A percentile compares a stretch with the other conserved stretches of the same genome.
phyloP scores from a whole-genome alignment of 1,140 invertebrate genomes.

The Neodiprion lecontei region DNA sequence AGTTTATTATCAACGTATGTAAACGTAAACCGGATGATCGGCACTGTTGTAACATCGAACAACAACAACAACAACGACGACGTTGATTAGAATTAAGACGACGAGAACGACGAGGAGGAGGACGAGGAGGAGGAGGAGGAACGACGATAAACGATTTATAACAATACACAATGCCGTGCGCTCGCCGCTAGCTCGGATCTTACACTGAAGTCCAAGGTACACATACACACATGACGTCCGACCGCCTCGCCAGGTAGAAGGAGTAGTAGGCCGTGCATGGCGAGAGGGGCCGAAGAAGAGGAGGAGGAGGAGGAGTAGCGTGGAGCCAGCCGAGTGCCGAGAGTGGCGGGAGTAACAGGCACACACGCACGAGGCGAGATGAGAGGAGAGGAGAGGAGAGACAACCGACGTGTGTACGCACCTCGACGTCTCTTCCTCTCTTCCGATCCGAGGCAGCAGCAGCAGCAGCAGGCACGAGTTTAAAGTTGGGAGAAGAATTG shows the following conservation, averaged over 20 bases:
- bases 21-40: conserved; percentile 18
- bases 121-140: conserved; percentile 11
- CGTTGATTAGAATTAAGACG: not conserved
- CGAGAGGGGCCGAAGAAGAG: conserved; percentile 29
- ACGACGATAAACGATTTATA: conserved; percentile 30
- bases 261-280: conserved; percentile 22
- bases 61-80: not conserved
- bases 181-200: conserved; percentile 62
- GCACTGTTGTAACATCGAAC: conserved; percentile 5
- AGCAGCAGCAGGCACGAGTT: not conserved
- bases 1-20: conserved; percentile 15
- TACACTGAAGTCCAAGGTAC: conserved; percentile 61
- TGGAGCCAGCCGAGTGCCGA: conserved; percentile 9
- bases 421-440: conserved; percentile 34
- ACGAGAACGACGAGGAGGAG: not conserved
- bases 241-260: conserved; percentile 44
- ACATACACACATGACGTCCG: conserved; percentile 56
- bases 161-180: conserved; percentile 63
- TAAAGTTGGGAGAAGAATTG: too few species aligned
- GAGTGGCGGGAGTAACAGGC: conserved; percentile 5
- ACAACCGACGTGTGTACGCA: conserved; percentile 36
- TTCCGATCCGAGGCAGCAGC: not conserved
- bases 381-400: conserved; percentile 10
- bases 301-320: conserved; percentile 9
- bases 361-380: conserved; percentile 27